Evolutionary conservation across 1,140 invertebrate species (phyloP).

Genomic region (Copidosoma floridanum): DNA sequence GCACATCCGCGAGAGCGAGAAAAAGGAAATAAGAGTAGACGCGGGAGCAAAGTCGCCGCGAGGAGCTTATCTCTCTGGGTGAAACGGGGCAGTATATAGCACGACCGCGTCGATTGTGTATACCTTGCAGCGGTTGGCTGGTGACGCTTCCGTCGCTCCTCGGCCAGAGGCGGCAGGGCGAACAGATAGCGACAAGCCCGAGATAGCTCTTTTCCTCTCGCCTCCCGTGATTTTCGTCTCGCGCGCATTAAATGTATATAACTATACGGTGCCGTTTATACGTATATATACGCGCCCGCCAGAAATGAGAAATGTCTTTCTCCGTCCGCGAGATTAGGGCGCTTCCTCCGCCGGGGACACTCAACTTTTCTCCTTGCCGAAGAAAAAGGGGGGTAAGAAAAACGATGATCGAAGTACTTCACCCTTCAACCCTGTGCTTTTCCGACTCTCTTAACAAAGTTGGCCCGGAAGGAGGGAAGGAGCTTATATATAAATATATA

Average conservation of each 20-base stretch:
- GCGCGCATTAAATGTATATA: too few species aligned
- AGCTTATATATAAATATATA: too few species aligned
- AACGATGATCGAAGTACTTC: not conserved
- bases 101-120: too few species aligned
- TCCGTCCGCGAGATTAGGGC: slow-evolving; percentile 23
- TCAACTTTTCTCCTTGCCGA: not conserved
- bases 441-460: slow-evolving; percentile 26
- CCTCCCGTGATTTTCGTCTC: not conserved
- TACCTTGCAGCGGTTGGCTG: slow-evolving; percentile 31
- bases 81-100: slow-evolving; percentile 46
- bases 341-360: not conserved
- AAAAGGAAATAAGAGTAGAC: not conserved
- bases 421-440: not conserved
- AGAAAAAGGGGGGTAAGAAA: slow-evolving; percentile 15
- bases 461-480: not conserved
- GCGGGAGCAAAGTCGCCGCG: too few species aligned
- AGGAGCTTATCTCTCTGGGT: slow-evolving; percentile 50
- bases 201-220: not conserved
- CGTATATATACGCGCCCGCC: slow-evolving; percentile 41
- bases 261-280: too few species aligned
- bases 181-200: too few species aligned
- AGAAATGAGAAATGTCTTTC: slow-evolving; percentile 56
- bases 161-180: slow-evolving; percentile 25
- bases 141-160: slow-evolving; percentile 45
- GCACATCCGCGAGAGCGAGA: too few species aligned